Evolutionary conservation across 2,888 invertebrate species (phyloP), one percentile per base, ranked within the genome.

Genomic region (Tetragnatha montana): DNA sequence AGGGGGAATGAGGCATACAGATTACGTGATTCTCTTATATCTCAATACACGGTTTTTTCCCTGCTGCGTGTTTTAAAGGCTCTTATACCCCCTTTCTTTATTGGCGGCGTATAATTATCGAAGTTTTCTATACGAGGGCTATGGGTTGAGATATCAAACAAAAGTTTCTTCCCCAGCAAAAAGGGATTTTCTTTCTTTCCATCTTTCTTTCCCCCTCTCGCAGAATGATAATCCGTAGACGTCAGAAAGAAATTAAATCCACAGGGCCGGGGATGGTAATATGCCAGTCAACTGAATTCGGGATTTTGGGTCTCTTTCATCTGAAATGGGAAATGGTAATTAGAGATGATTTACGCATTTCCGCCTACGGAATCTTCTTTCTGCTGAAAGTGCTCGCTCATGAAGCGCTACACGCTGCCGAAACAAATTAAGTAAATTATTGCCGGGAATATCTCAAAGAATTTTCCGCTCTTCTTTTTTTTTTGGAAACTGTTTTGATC

Each of bases 271-370:
- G n/a, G 14, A 19, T 60, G n/a, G 75, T 74, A 80, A 80, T 75
- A 75, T 69, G 81, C 69, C 75, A 68, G 76, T 74, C 87, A 87
- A 81, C 87, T 75, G 81, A 87, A 87, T 87, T 86, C 68, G 60
- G 21, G 60, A 10, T 60, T 79, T 71, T 74, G 83, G 69, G n/a
- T 49, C 19, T 85, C 78, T 79, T 88, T 80, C 88, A 70, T 85
- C 70, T 84, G 51, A 79, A 83, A 88, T 81, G 89, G 81, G 85
- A 84, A 89, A 89, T 81, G 84, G 84, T 89, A 89, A 89, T 89
- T 89, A 85, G 74, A 85, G 81, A 81, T 85, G 89, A 84, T 89
- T 81, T 84, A 84, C 80, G 76, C 68, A 49, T 81, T 80, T 80
- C 74, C 80, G 75, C 81, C 50, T 68, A 68, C 88, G 74, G 84